A percentile compares a stretch with the other conserved stretches of the same genome.
Evolutionary conservation across 2,888 invertebrate genomes (phyloP).

Genomic region (Hyposoter dolosus): DNA sequence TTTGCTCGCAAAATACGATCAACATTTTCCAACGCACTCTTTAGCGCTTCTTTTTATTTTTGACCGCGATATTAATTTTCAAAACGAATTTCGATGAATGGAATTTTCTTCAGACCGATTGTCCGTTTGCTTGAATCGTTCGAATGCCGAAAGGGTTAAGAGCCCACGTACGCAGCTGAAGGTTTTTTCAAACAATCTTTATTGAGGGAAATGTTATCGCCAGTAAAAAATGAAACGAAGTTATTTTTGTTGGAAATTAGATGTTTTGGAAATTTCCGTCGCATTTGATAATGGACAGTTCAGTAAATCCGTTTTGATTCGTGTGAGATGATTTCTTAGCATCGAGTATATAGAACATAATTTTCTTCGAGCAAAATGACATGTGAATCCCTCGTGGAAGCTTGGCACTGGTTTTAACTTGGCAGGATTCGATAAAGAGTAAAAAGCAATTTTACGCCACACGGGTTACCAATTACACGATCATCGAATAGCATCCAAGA

Average conservation of each 20-base stretch:
- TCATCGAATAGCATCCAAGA: constrained; percentile 10
- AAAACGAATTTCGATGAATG: not conserved
- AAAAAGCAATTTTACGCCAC: not conserved
- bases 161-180: too few relatives aligned
- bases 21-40: not conserved
- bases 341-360: not conserved
- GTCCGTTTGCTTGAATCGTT: not conserved
- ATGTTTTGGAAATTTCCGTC: constrained; percentile 8
- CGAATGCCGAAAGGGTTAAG: not conserved
- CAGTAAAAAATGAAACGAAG: not conserved
- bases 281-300: not conserved
- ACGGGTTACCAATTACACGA: constrained; percentile 22
- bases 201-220: not conserved
- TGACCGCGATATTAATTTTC: not conserved
- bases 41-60: not conserved
- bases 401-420: constrained; percentile 11
- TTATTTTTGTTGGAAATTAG: constrained; percentile 16
- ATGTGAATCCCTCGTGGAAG: not conserved
- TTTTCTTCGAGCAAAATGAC: not conserved
- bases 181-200: too few relatives aligned
- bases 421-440: constrained; percentile 10
- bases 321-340: not conserved
- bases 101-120: not conserved
- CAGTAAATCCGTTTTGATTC: not conserved
- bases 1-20: not conserved